Percentiles rank a stretch among this genome's conserved stretches.
Conservation (phyloP, 2,113 vertebrate genomes). For the Rhinolophus sinicus region DNA sequence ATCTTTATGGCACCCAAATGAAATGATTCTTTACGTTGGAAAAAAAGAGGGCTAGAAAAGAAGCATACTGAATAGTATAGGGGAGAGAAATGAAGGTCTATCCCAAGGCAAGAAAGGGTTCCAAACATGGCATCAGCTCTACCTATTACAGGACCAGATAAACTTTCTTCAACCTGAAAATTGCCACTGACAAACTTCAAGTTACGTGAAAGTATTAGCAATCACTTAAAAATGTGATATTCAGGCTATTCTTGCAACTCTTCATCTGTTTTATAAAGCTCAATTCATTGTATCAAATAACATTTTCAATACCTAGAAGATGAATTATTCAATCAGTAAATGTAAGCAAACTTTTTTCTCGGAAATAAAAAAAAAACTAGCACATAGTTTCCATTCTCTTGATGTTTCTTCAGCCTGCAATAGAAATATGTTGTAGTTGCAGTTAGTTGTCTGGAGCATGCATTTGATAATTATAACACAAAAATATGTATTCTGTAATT, state of each 20-base stretch:
- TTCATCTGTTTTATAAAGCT: neutral
- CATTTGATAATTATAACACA: constrained; percentile 25
- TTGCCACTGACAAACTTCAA: neutral
- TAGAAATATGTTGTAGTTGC: neutral
- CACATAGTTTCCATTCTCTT: neutral
- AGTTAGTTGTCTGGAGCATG: neutral
- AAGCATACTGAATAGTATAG: neutral
- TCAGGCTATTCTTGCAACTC: neutral
- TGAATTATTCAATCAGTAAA: neutral
- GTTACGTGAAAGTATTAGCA: neutral
- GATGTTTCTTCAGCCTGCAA: neutral
- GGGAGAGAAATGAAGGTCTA: neutral
- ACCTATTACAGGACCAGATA: neutral
- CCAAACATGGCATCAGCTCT: too few species aligned
- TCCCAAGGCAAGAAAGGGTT: accelerated
- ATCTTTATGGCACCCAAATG: neutral
- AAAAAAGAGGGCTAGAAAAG: neutral
- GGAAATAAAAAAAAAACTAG: neutral
- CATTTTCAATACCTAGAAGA: neutral
- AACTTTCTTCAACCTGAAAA: neutral
- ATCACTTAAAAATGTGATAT: neutral
- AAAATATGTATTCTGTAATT: neutral
- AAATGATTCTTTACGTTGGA: neutral
- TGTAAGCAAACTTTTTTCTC: neutral
- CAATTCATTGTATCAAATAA: neutral